phyloP scores from a whole-genome alignment of 2,888 invertebrate genomes.

The Peribatodes rhomboidaria region DNA sequence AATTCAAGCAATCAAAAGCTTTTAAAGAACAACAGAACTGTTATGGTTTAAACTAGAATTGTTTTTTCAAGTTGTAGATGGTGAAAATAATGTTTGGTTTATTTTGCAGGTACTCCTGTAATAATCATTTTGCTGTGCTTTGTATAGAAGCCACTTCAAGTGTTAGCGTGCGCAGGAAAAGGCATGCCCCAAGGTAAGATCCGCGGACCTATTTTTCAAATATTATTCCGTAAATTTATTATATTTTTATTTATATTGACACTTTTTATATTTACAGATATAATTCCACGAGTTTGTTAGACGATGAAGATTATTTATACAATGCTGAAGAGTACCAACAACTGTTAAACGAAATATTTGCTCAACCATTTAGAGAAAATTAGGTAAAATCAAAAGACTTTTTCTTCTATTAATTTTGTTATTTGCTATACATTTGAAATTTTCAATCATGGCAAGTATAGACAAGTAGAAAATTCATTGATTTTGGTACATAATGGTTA shows the following conservation, averaged over 20 bases:
- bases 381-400: slow-evolving; percentile 47
- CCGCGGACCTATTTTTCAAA: slow-evolving; percentile 7
- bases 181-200: slow-evolving; percentile 71
- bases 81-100: slow-evolving; percentile 1
- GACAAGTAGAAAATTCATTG: slow-evolving; percentile 10
- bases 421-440: not conserved
- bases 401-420: not conserved
- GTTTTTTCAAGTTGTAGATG: not conserved
- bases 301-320: slow-evolving; percentile 79
- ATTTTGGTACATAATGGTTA: slow-evolving; percentile 14
- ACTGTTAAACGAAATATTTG: slow-evolving; percentile 81
- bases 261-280: slow-evolving; percentile 61
- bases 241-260: no score
- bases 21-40: no score
- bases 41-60: not conserved
- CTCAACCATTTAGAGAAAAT: slow-evolving; percentile 82
- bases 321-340: slow-evolving; percentile 81
- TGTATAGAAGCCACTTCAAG: slow-evolving; percentile 95
- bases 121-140: slow-evolving; percentile 94
- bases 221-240: not conserved
- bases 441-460: slow-evolving; percentile 7
- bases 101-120: slow-evolving; percentile 91
- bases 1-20: slow-evolving; percentile 34
- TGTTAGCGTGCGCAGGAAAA: slow-evolving; percentile 80
- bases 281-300: slow-evolving; percentile 65